A percentile compares a stretch with the other conserved stretches of the same genome.
Evolutionary conservation across 2,797 vertebrate genomes (phyloP).

Genomic region (Antrozous pallidus): DNA sequence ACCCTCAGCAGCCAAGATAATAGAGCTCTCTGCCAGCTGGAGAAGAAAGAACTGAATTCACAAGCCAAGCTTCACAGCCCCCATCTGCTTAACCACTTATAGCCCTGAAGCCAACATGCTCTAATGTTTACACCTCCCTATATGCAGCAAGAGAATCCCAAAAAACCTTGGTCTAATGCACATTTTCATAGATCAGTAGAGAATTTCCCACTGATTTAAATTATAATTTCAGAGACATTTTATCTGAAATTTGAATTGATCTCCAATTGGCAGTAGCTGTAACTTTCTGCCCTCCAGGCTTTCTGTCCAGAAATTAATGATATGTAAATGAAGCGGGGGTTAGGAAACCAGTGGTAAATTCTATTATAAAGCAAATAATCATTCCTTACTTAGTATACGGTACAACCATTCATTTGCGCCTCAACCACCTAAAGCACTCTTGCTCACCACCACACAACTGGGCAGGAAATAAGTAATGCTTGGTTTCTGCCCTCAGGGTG

Average conservation of each 20-base stretch:
- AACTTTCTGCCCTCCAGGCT: neutral
- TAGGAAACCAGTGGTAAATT: conserved; percentile 24
- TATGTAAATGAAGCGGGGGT: neutral
- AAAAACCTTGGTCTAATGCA: neutral
- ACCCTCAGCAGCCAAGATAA: neutral
- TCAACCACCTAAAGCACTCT: neutral
- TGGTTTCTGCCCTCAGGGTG: neutral
- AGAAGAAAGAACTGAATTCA: neutral
- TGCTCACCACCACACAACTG: neutral
- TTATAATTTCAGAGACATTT: neutral
- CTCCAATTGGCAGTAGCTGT: neutral
- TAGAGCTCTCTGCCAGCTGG: conserved; percentile 2
- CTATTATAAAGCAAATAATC: neutral
- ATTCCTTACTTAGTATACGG: neutral
- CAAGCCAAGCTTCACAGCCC: neutral
- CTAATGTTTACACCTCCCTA: neutral
- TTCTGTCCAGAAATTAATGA: conserved; percentile 38
- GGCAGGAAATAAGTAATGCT: neutral
- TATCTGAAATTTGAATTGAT: conserved; percentile 18
- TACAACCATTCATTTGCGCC: neutral
- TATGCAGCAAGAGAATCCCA: neutral
- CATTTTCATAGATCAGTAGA: neutral
- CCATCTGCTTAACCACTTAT: neutral
- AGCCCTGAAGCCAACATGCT: neutral
- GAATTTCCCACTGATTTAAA: neutral